Conservation (phyloP, 2,797 vertebrate genomes). For the Onychomys torridus region DNA sequence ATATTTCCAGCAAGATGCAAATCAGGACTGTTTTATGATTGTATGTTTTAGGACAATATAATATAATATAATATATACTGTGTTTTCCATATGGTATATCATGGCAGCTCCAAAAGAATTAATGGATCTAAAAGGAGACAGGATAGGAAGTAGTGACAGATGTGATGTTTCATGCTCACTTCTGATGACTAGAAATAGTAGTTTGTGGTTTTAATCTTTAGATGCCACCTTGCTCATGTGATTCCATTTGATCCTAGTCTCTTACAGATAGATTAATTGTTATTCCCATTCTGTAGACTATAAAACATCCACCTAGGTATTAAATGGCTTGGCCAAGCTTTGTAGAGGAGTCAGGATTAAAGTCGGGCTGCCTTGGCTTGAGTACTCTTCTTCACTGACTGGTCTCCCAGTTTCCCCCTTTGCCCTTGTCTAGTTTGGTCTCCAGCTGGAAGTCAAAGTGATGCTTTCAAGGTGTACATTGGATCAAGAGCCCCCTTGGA, state of each 20-base stretch:
- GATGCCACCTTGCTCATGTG: neutral
- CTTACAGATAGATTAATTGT: neutral
- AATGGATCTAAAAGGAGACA: too few relatives aligned
- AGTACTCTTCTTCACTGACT: neutral
- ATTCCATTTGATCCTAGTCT: conserved; percentile 5
- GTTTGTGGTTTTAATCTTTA: neutral
- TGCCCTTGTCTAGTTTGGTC: neutral
- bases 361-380: neutral
- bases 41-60: neutral
- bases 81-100: neutral
- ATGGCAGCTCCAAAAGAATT: neutral
- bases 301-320: neutral
- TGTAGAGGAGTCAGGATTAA: neutral
- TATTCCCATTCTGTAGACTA: neutral
- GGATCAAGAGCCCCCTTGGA: neutral
- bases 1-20: conserved; percentile 8
- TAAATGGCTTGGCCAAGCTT: neutral
- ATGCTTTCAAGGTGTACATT: neutral
- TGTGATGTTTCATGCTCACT: neutral
- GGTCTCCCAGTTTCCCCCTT: neutral
- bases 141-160: neutral
- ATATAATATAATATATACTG: neutral
- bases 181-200: neutral
- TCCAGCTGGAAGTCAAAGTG: neutral
- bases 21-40: neutral